Percentiles rank a stretch among this genome's conserved stretches.
Evolutionary conservation across 2,797 vertebrate species (phyloP).

Genomic region (Hippopotamyrus pictus): DNA sequence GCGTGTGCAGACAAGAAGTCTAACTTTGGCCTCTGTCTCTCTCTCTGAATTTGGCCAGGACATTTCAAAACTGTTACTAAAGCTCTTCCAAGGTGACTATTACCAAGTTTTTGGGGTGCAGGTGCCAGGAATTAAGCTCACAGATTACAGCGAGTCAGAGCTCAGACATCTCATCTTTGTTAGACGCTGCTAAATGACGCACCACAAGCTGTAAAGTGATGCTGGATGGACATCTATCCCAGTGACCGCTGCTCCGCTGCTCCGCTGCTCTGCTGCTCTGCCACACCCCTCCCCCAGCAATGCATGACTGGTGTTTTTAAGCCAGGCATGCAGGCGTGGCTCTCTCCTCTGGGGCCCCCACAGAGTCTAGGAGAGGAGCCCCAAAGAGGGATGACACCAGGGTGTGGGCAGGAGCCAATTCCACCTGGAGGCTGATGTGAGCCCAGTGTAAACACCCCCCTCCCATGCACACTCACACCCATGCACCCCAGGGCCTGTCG

Average conservation of each 20-base stretch:
- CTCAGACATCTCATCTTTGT: neutral
- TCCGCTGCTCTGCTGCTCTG: conserved; percentile 21
- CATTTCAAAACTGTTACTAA: neutral
- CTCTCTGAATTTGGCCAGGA: neutral
- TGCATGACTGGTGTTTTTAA: conserved; percentile 37
- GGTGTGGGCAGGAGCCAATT: conserved; percentile 55
- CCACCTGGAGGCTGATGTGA: conserved; percentile 59
- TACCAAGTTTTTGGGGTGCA: conserved; percentile 1
- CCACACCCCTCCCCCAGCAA: neutral
- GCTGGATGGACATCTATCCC: neutral
- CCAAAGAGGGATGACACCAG: conserved; percentile 53
- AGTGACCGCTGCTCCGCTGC: conserved; percentile 15
- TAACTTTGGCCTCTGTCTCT: neutral
- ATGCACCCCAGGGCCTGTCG: conserved; percentile 16
- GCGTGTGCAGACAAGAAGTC: neutral
- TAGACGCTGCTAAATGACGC: neutral
- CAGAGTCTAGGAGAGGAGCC: conserved; percentile 33
- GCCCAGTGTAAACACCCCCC: conserved; percentile 64
- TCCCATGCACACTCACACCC: conserved; percentile 37
- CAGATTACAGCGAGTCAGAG: neutral
- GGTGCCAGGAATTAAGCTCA: neutral
- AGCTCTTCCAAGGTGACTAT: conserved; percentile 9
- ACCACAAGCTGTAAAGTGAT: neutral
- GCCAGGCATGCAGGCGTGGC: conserved; percentile 18
- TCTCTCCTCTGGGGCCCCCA: conserved; percentile 29